Evolutionary conservation across 2,888 invertebrate species (phyloP).

Genomic region (Cerastis leucographa): DNA sequence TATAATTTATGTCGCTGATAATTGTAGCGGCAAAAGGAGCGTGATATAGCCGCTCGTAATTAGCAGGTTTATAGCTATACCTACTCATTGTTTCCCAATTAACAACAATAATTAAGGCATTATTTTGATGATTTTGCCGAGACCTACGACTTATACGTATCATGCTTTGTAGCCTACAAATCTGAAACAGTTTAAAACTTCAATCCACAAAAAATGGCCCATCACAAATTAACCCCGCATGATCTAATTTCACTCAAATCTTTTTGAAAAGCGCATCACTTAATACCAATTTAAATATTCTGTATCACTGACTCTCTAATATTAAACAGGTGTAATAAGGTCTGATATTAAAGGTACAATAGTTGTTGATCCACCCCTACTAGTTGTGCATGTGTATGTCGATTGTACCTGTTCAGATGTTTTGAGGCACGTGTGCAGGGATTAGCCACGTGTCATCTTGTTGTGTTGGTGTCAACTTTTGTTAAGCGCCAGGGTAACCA

Average conservation of each 20-base stretch:
- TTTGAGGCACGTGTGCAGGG: constrained; percentile 51
- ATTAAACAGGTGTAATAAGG: constrained; percentile 59
- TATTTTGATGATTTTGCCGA: background rate
- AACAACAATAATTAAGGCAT: background rate
- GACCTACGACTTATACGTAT: background rate
- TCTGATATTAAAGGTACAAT: constrained; percentile 30
- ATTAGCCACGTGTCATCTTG: constrained; percentile 57
- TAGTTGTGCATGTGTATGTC: constrained; percentile 26
- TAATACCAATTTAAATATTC: constrained; percentile 68
- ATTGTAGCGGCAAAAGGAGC: constrained; percentile 80
- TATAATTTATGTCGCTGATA: constrained; percentile 75
- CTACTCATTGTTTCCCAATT: too few relatives aligned
- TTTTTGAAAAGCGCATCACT: constrained; percentile 69
- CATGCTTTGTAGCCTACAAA: background rate
- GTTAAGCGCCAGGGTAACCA: background rate
- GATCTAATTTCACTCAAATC: constrained; percentile 11
- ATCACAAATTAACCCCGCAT: constrained; percentile 5
- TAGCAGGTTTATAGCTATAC: constrained; percentile 69
- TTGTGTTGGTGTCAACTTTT: constrained; percentile 12
- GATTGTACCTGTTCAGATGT: constrained; percentile 38
- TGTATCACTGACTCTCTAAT: constrained; percentile 57
- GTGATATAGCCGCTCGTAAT: constrained; percentile 83
- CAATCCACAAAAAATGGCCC: constrained; percentile 5
- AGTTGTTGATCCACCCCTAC: constrained; percentile 47
- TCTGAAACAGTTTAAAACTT: background rate